phyloP scores from a whole-genome alignment of 2,888 invertebrate genomes.

The Tenthredo amoena region DNA sequence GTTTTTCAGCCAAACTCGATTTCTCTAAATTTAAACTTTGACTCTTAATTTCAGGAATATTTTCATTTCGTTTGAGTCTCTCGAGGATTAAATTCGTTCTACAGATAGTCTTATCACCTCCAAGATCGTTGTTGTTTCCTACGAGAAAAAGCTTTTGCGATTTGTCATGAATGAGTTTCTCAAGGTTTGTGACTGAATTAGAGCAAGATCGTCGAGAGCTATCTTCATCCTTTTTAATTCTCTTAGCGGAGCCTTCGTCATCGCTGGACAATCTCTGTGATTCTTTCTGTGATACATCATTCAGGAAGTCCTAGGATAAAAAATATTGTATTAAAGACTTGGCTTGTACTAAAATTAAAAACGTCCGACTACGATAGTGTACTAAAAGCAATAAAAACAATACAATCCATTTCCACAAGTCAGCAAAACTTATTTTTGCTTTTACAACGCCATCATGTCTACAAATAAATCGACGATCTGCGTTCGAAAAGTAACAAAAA shows the following conservation, averaged over 20 bases:
- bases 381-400: background rate
- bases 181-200: background rate
- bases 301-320: conserved; percentile 66
- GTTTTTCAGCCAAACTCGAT: background rate
- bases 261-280: conserved; percentile 52
- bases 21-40: background rate
- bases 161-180: conserved; percentile 45
- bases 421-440: background rate
- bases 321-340: background rate
- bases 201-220: background rate
- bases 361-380: background rate
- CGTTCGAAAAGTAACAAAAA: background rate
- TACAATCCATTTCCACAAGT: background rate
- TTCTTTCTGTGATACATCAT: conserved; percentile 63
- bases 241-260: conserved; percentile 9
- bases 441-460: background rate
- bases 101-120: conserved; percentile 46
- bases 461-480: background rate
- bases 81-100: conserved; percentile 60
- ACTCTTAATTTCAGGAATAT: background rate
- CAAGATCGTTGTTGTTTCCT: conserved; percentile 19
- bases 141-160: conserved; percentile 53
- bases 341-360: background rate
- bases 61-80: conserved; percentile 59
- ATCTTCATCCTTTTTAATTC: conserved; percentile 47